Evolutionary conservation across 2,888 invertebrate genomes (phyloP), one percentile per base, ranked within the genome.

Genomic region (Patella depressa): DNA sequence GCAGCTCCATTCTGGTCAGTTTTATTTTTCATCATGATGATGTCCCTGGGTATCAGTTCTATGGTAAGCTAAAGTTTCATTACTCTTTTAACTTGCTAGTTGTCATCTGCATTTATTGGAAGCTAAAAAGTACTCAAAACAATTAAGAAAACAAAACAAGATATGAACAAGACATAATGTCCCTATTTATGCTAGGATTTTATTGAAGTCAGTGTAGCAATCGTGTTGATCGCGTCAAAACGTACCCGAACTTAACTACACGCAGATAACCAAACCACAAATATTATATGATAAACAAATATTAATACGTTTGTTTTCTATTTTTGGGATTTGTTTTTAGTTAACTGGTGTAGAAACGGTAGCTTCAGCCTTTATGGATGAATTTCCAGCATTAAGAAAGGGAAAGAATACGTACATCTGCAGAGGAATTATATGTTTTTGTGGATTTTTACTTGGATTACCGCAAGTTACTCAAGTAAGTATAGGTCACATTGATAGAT

Each of bases 1-100:
- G 76, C 87, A 79, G 84, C 92, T 95, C 85, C 96, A 95, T 88
- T 95, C 95, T 79, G 95, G 95, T 53, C 87, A 0, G 71, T 85
- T 9, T 80, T 87, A 14, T 88, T 88, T 80, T 87, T 88, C 75
- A 57, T 87, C 9, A 88, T 88, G 88, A 84, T 88, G 85, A 78
- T 85, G 69, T 86, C 83, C 72, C 81, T 88, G 1, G 88, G 88
- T 45, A 84, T 87, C 77, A 85, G 87, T 71, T 85, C 88, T 2
- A 81, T 83, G 84, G 88, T 88, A 81, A 29, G 75, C 9, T 29
- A 53, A 24, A 69, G 3, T 69, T 29, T 7, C 11, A 9, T 45
- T 9, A 45, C 45, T 45, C 1, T 45, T 7, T 45, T 1, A 45
- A 45, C 1, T 45, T 45, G 45, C 45, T 9, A 7, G 9, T 45